phyloP scores from a whole-genome alignment of 2,797 vertebrate genomes.

The Sebastes steindachneri region DNA sequence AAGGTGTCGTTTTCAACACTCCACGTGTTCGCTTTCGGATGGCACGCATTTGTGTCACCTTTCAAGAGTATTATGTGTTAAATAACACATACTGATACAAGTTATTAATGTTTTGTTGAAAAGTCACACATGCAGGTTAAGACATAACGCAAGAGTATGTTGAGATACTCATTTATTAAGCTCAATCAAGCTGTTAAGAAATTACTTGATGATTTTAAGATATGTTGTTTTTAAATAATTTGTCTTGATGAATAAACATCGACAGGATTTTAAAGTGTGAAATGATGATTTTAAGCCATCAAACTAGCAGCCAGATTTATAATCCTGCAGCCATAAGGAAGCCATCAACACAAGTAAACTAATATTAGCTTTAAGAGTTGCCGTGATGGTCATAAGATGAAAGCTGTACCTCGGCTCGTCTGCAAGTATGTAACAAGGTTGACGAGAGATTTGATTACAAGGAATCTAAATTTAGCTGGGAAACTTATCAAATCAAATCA shows the following conservation, averaged over 20 bases:
- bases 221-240: background rate
- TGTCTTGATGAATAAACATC: background rate
- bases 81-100: background rate
- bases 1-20: constrained; percentile 45
- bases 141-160: background rate
- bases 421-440: constrained; percentile 68
- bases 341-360: constrained; percentile 25
- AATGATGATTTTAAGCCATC: background rate
- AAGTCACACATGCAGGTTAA: background rate
- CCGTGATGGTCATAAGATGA: constrained; percentile 31
- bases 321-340: background rate
- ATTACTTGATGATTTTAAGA: background rate
- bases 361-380: constrained; percentile 50
- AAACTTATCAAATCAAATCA: constrained; percentile 78
- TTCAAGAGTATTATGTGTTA: constrained; percentile 15
- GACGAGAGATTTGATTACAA: constrained; percentile 71
- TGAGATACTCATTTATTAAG: background rate
- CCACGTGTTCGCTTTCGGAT: constrained; percentile 11
- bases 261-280: background rate
- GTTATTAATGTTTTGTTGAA: constrained; percentile 32
- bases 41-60: constrained; percentile 20
- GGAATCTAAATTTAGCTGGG: constrained; percentile 76
- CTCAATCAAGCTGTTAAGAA: background rate
- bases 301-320: constrained; percentile 1
- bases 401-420: constrained; percentile 54